These are phyloP conservation scores for Scaptomyza reducta DNA, from an alignment of 2,888 invertebrate genomes.

Conservation along the genomic window DNA sequence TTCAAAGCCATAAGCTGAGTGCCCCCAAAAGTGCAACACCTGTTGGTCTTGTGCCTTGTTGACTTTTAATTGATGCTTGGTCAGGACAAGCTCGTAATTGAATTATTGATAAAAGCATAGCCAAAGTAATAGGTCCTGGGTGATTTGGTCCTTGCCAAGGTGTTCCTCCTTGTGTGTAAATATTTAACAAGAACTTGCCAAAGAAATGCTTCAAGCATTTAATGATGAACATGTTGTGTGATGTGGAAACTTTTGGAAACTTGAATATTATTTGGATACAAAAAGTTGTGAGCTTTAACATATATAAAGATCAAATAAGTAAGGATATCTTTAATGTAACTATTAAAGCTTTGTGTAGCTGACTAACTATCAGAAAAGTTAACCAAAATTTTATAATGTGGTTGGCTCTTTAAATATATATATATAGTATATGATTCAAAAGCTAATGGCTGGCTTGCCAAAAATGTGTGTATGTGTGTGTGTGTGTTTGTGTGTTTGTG, in stretches of 20 bases:
- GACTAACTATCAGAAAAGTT: not conserved
- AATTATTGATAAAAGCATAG: conserved; percentile 54
- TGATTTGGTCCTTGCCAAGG: not conserved
- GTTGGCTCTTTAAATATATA: not conserved
- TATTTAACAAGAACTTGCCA: conserved; percentile 48
- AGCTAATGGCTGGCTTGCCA: conserved; percentile 17
- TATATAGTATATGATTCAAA: conserved; percentile 23
- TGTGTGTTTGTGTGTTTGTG: conserved; percentile 23
- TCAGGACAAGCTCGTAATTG: conserved; percentile 43
- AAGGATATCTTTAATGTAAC: no score
- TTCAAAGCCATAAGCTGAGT: conserved; percentile 42
- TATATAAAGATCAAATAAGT: no score
- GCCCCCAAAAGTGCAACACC: conserved; percentile 45
- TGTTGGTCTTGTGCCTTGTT: conserved; percentile 32
- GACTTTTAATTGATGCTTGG: conserved; percentile 11
- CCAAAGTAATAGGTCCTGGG: not conserved
- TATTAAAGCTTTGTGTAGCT: no score
- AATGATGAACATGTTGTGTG: conserved; percentile 15
- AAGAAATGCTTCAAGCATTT: conserved; percentile 39
- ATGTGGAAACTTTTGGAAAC: not conserved
- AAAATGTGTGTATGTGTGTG: conserved; percentile 16
- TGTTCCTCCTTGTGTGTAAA: conserved; percentile 15
- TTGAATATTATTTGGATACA: no score
- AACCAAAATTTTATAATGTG: not conserved
- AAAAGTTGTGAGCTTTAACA: no score